Evolutionary conservation across 2,797 vertebrate species (phyloP), one percentile per base, ranked within the genome.

Genomic region (Ceyx erithaca): DNA sequence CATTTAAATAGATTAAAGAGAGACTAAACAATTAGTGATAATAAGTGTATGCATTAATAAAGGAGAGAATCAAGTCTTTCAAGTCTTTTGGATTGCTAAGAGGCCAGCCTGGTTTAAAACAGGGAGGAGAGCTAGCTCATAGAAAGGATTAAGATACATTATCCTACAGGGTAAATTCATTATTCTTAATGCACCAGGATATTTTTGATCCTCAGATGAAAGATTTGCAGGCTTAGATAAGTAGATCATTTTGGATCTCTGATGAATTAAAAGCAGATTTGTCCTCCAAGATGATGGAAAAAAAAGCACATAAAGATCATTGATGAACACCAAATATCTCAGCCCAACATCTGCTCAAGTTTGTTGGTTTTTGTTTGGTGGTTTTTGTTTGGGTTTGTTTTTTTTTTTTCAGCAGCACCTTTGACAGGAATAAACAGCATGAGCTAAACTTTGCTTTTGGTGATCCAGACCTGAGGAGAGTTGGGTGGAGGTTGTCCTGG

Each of bases 1-100:
- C 62, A 89, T 90, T 94, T 85, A 93, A 87, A 90, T 87, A 93
- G 88, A 95, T 94, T 95, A 95, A 83, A 93, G 94, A 82, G 69
- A 94, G 69, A 78, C 88, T 80, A 94, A 96, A 92, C 94, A 95
- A 93, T 89, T 83, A 93, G 76, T 1, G 48, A 85, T 87, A 94
- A 94, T 85, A 75, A 26, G 76, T 85, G 89, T 80, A 40, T 85
- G 80, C 69, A 89, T 85, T 94, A 94, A 95, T 85, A 81, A 58
- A 93, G 72, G 66, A 66, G 68, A 94, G 30, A 78, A 92, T 80
- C 84, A 55, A 92, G 95, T 59, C 72, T 92, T 95, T 94, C 95
- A 90, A 85, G 93, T 85, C 61, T 71, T 80, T 78, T 20, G 61
- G 76, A 59, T 87, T 78, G 81, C 92, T 94, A 41, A 92, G 79